Conservation (phyloP, 2,113 vertebrate genomes). For the Pardalotus punctatus region DNA sequence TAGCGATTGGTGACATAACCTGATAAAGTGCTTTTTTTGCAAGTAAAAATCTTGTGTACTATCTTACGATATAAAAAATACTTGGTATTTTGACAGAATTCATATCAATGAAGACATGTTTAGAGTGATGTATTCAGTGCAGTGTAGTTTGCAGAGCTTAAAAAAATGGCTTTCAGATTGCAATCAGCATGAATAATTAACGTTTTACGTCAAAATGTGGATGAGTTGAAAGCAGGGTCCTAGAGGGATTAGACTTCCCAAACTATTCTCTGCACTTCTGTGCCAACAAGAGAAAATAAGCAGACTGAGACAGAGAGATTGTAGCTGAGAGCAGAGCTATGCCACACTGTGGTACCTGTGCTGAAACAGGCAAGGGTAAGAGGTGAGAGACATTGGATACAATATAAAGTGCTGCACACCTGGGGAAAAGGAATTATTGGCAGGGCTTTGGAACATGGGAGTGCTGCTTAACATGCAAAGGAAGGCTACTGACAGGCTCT, state of each 20-base stretch:
- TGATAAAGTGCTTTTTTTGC: background rate
- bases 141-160: background rate
- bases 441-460: background rate
- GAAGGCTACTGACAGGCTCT: background rate
- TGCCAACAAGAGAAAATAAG: background rate
- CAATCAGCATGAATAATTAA: constrained; percentile 40
- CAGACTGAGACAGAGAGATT: background rate
- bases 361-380: background rate
- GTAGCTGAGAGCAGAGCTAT: background rate
- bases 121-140: background rate
- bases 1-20: background rate
- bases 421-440: background rate
- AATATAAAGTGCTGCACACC: background rate
- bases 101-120: background rate
- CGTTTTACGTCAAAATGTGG: background rate
- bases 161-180: background rate
- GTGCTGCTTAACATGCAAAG: background rate
- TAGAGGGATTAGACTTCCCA: background rate
- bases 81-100: background rate
- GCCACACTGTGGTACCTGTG: background rate
- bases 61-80: background rate
- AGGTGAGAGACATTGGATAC: background rate
- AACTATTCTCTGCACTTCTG: background rate
- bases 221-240: background rate
- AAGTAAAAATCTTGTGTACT: background rate